Evolutionary conservation across 2,797 vertebrate species (phyloP).

Genomic region (Apodemus agrarius): DNA sequence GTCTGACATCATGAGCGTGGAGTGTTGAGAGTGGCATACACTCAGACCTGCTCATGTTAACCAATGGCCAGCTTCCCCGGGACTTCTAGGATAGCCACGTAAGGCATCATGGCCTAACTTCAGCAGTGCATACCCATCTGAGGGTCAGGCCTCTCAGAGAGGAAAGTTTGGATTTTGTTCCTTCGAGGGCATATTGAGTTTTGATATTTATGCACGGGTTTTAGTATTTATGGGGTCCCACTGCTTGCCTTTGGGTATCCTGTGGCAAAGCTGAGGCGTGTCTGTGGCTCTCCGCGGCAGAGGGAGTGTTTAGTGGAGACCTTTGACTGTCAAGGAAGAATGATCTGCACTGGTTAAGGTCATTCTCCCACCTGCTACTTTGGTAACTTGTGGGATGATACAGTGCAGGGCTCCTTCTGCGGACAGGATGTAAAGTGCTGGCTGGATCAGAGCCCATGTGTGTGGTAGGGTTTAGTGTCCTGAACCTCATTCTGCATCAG

Average conservation of each 20-base stretch:
- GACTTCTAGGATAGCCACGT: neutral
- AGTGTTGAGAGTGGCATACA: neutral
- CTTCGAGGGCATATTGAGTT: neutral
- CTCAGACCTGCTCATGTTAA: neutral
- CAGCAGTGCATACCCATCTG: neutral
- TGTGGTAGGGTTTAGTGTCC: neutral
- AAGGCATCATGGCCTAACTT: neutral
- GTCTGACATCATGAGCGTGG: neutral
- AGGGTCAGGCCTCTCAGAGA: neutral
- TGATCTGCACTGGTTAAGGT: neutral
- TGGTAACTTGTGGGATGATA: neutral
- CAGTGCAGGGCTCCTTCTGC: neutral
- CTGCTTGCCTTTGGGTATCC: neutral
- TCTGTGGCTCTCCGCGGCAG: neutral
- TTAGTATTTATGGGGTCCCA: neutral
- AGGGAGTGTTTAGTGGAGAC: neutral
- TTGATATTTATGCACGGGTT: neutral
- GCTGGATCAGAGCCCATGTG: neutral
- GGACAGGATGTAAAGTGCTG: neutral
- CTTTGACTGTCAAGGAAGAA: conserved; percentile 6
- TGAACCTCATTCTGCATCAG: neutral
- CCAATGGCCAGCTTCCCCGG: neutral
- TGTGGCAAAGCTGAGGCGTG: neutral
- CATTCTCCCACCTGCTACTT: neutral
- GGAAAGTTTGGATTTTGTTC: neutral